Percentiles rank a stretch among this genome's conserved stretches.
These are phyloP conservation scores for Phoxinus dragarum DNA, from an alignment of 2,797 vertebrate genomes.

Conservation along the genomic window DNA sequence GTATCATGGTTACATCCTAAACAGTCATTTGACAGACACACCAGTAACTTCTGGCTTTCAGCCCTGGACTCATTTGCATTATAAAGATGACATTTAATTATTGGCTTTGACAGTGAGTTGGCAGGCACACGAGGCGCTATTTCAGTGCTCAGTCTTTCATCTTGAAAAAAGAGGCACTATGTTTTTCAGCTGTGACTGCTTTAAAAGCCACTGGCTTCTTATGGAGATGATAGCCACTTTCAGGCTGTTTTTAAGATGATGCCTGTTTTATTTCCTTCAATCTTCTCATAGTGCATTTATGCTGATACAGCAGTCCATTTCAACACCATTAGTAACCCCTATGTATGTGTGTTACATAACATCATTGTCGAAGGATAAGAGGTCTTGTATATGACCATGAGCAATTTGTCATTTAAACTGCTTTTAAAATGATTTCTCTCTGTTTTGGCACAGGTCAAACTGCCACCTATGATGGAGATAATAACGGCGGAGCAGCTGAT, in stretches of 20 bases:
- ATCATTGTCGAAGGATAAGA: not conserved
- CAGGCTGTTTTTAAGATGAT: conserved; percentile 11
- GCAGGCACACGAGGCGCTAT: conserved; percentile 43
- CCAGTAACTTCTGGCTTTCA: conserved; percentile 46
- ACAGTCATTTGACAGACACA: conserved; percentile 26
- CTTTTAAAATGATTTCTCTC: not conserved
- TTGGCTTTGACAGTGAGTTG: conserved; percentile 52
- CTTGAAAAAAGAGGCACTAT: conserved; percentile 32
- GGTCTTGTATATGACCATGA: not conserved
- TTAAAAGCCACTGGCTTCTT: conserved; percentile 44
- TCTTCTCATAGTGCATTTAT: not conserved
- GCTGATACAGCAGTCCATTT: conserved; percentile 16
- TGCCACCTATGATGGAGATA: conserved; percentile 99
- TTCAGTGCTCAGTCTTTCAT: conserved; percentile 52
- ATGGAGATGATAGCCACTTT: conserved; percentile 46
- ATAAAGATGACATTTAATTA: conserved; percentile 64
- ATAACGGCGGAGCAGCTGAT: conserved; percentile 98
- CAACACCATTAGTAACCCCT: not conserved
- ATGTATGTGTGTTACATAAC: not conserved
- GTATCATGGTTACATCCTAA: conserved; percentile 35
- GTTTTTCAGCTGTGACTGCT: conserved; percentile 33
- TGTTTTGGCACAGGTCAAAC: conserved; percentile 88
- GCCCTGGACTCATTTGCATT: conserved; percentile 58
- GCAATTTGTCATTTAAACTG: not conserved
- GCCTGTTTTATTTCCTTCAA: not conserved